Conservation (phyloP, 2,888 invertebrate genomes). For the Troides helena region DNA sequence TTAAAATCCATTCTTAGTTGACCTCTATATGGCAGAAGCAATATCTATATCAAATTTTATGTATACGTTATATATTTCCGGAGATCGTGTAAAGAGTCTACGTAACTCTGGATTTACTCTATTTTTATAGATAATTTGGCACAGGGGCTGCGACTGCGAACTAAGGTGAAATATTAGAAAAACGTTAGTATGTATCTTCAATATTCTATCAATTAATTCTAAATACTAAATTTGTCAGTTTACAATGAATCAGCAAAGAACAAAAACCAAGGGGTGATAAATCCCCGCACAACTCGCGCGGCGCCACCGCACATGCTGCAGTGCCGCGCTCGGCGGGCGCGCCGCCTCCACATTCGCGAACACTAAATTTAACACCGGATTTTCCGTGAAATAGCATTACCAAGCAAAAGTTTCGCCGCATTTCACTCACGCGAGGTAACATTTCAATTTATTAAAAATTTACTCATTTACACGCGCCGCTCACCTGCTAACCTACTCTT, state of each 20-base stretch:
- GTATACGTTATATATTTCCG: no score
- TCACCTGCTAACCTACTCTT: slow-evolving; percentile 34
- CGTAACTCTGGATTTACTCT: no score
- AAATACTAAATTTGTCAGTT: background rate
- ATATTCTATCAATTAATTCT: no score
- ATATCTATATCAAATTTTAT: no score
- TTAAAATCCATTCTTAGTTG: no score
- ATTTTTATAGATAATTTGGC: no score
- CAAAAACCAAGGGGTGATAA: slow-evolving; percentile 22
- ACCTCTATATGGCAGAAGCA: no score
- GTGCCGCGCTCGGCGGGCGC: slow-evolving; percentile 28
- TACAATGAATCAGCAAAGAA: background rate
- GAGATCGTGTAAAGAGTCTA: no score
- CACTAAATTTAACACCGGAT: slow-evolving; percentile 39
- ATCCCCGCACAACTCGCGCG: slow-evolving; percentile 19
- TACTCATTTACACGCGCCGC: slow-evolving; percentile 23
- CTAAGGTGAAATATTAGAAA: no score
- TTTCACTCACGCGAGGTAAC: slow-evolving; percentile 25
- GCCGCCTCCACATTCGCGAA: slow-evolving; percentile 35
- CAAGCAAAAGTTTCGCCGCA: slow-evolving; percentile 37
- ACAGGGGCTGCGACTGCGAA: no score
- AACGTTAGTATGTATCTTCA: no score
- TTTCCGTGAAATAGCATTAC: slow-evolving; percentile 37
- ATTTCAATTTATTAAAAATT: slow-evolving; percentile 25
- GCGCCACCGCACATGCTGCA: slow-evolving; percentile 13